Evolutionary conservation across 2,888 invertebrate genomes (phyloP).

Genomic region (Sepioteuthis lessoniana): DNA sequence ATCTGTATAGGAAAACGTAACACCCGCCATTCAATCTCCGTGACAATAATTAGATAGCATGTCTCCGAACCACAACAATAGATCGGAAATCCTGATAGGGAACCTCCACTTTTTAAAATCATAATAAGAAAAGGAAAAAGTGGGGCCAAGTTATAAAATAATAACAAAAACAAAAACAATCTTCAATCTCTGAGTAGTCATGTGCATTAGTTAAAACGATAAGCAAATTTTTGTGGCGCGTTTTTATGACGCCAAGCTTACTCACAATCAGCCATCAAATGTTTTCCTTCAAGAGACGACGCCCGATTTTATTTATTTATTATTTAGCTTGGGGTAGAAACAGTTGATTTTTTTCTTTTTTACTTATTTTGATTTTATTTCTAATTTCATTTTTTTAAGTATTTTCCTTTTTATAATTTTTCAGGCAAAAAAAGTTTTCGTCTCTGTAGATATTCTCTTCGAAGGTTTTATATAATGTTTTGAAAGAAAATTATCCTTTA

Average conservation of each 20-base stretch:
- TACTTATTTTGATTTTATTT: too few species aligned
- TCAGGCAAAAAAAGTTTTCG: too few species aligned
- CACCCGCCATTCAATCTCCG: slow-evolving; percentile 2
- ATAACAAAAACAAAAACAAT: background rate
- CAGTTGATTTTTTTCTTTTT: too few species aligned
- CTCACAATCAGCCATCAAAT: background rate
- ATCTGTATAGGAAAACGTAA: background rate
- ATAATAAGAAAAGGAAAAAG: background rate
- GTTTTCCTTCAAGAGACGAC: background rate
- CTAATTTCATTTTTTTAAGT: too few species aligned
- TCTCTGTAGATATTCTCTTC: too few species aligned
- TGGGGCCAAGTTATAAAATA: background rate
- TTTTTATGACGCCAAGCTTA: background rate
- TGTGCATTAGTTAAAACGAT: slow-evolving; percentile 33
- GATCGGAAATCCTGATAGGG: background rate
- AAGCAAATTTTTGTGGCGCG: background rate
- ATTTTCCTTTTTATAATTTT: too few species aligned
- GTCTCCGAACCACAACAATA: background rate
- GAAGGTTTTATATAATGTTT: too few species aligned
- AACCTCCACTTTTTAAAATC: background rate
- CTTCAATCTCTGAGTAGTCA: background rate
- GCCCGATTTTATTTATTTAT: background rate
- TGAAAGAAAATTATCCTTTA: too few species aligned
- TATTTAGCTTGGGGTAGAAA: too few species aligned
- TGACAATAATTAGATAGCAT: slow-evolving; percentile 33